Conservation (phyloP, 2,888 invertebrate genomes). For the Limnephilus lunatus region DNA sequence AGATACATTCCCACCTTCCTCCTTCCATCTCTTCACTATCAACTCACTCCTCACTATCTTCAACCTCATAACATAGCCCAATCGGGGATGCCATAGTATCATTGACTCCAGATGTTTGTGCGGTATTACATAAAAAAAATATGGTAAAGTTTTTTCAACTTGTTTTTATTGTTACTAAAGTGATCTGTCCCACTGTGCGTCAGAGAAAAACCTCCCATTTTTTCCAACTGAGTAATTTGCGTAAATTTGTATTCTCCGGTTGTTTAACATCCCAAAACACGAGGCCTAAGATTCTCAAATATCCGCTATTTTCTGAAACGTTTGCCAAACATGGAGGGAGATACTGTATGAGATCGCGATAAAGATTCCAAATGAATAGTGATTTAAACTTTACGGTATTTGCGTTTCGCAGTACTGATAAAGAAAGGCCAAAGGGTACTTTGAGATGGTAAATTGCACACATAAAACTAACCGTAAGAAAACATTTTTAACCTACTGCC, state of each 20-base stretch:
- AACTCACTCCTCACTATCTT: too few relatives aligned
- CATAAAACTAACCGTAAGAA: not conserved
- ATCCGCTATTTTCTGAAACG: not conserved
- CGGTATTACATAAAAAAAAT: too few relatives aligned
- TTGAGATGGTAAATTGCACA: not conserved
- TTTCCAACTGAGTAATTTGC: slow-evolving; percentile 62
- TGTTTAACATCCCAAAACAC: slow-evolving; percentile 21
- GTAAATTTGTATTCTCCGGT: slow-evolving; percentile 63
- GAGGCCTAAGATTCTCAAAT: not conserved
- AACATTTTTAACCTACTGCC: not conserved
- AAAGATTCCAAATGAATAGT: not conserved
- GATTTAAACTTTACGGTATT: not conserved
- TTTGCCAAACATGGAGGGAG: not conserved
- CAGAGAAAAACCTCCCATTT: slow-evolving; percentile 51
- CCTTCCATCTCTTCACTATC: too few relatives aligned
- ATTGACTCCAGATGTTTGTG: too few relatives aligned
- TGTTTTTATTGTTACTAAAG: too few relatives aligned
- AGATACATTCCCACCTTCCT: too few relatives aligned
- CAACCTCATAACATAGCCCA: too few relatives aligned
- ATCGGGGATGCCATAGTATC: too few relatives aligned
- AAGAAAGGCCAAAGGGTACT: not conserved
- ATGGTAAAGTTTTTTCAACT: too few relatives aligned
- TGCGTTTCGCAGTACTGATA: not conserved
- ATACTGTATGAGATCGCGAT: not conserved
- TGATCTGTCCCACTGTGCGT: not conserved